Evolutionary conservation across 2,888 invertebrate species (phyloP).

Genomic region (Sclerodermus sp.): DNA sequence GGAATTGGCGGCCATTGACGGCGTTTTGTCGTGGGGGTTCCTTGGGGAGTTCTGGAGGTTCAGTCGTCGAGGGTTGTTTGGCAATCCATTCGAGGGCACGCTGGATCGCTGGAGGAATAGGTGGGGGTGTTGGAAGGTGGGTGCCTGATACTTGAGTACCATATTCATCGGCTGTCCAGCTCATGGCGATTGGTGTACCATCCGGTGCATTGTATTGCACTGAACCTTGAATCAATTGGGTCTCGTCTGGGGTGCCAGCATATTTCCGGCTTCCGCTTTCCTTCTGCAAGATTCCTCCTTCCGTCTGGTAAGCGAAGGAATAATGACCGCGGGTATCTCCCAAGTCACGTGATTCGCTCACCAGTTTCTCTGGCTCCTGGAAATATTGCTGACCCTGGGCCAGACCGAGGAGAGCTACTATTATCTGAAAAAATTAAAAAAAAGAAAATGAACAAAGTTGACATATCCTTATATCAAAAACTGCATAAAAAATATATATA

Average conservation of each 20-base stretch:
- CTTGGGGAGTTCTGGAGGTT: conserved; percentile 28
- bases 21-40: neutral
- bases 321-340: conserved; percentile 52
- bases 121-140: conserved; percentile 52
- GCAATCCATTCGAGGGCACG: conserved; percentile 53
- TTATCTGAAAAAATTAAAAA: conserved; percentile 33
- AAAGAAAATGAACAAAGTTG: no score
- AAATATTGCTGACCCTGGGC: conserved; percentile 43
- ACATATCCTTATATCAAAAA: no score
- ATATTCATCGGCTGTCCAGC: conserved; percentile 55
- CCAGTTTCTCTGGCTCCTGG: conserved; percentile 48
- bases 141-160: conserved; percentile 50
- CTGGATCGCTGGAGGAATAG: conserved; percentile 52
- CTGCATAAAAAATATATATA: neutral
- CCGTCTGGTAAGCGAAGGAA: conserved; percentile 51
- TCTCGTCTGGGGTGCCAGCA: conserved; percentile 50
- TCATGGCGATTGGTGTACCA: conserved; percentile 52
- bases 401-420: conserved; percentile 29
- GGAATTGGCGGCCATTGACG: conserved; percentile 16
- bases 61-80: conserved; percentile 51
- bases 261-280: conserved; percentile 51
- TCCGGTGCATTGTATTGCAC: conserved; percentile 56
- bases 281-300: conserved; percentile 51
- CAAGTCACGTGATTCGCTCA: conserved; percentile 42
- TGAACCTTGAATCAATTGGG: conserved; percentile 53